phyloP scores from a whole-genome alignment of 2,888 invertebrate species.

The Nemotelus pantherinus region DNA sequence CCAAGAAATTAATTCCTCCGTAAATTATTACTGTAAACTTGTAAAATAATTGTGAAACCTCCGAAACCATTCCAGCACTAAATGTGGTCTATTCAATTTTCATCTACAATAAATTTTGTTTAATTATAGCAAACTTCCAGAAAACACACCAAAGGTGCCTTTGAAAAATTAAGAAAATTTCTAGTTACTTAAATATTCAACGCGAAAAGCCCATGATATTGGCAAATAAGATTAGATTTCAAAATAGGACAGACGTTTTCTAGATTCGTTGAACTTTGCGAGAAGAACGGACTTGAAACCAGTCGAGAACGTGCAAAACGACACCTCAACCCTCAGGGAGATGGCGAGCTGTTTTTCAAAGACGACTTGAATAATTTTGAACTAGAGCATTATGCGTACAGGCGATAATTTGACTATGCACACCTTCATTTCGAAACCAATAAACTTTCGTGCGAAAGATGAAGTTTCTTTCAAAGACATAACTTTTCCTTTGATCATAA shows the following conservation, averaged over 20 bases:
- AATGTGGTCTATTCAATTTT: constrained; percentile 10
- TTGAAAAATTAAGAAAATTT: too few relatives aligned
- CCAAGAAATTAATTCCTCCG: background rate
- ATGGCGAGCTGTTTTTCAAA: constrained; percentile 13
- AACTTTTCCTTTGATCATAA: constrained; percentile 41
- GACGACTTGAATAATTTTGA: background rate
- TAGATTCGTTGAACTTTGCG: background rate
- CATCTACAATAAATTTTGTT: constrained; percentile 34
- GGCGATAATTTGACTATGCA: background rate
- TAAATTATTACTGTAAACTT: constrained; percentile 25
- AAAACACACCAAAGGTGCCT: background rate
- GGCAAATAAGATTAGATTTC: background rate
- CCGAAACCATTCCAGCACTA: background rate
- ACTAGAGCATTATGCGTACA: background rate
- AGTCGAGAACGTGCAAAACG: background rate
- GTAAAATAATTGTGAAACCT: constrained; percentile 5
- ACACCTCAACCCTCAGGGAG: constrained; percentile 13
- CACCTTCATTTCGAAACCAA: constrained; percentile 3
- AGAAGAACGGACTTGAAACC: background rate
- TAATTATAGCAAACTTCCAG: constrained; percentile 30
- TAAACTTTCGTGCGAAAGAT: constrained; percentile 17
- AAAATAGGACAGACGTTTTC: constrained; percentile 6
- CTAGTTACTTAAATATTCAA: too few relatives aligned
- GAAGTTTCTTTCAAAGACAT: constrained; percentile 35
- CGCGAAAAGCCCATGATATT: background rate